These are phyloP conservation scores for Falcunculus frontatus DNA, from an alignment of 2,113 vertebrate genomes.

Conservation along the genomic window DNA sequence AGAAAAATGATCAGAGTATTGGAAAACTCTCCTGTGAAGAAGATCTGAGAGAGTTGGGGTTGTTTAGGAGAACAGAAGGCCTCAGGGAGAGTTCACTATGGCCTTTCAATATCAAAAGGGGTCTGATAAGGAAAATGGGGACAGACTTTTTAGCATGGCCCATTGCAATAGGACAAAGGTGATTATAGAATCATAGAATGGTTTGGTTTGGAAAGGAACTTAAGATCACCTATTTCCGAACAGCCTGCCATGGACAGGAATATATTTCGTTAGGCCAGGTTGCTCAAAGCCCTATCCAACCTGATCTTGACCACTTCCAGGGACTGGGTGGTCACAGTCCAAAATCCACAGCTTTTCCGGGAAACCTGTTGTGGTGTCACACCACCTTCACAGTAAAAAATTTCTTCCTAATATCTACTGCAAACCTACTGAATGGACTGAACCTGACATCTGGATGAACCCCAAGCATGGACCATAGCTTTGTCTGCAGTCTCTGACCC, in stretches of 20 bases:
- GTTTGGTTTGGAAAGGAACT: neutral
- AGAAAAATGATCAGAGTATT: neutral
- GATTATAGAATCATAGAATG: neutral
- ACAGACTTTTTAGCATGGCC: no score
- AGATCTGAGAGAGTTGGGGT: neutral
- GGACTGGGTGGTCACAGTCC: no score
- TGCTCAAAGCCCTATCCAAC: neutral
- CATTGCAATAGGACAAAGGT: rapidly evolving
- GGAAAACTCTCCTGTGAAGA: neutral
- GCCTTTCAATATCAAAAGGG: neutral
- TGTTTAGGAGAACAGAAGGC: neutral
- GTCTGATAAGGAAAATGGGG: neutral
- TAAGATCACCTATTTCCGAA: neutral
- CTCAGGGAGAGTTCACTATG: neutral
- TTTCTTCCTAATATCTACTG: neutral
- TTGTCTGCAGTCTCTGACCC: neutral
- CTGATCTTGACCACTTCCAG: neutral
- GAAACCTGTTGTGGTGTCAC: neutral
- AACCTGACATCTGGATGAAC: neutral
- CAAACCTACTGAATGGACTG: neutral
- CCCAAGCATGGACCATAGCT: neutral
- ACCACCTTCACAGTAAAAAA: neutral
- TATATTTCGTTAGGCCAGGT: neutral
- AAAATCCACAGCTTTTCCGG: neutral
- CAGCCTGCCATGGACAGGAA: neutral